phyloP scores from a whole-genome alignment of 2,113 vertebrate species.

The Onychostruthus taczanowskii region DNA sequence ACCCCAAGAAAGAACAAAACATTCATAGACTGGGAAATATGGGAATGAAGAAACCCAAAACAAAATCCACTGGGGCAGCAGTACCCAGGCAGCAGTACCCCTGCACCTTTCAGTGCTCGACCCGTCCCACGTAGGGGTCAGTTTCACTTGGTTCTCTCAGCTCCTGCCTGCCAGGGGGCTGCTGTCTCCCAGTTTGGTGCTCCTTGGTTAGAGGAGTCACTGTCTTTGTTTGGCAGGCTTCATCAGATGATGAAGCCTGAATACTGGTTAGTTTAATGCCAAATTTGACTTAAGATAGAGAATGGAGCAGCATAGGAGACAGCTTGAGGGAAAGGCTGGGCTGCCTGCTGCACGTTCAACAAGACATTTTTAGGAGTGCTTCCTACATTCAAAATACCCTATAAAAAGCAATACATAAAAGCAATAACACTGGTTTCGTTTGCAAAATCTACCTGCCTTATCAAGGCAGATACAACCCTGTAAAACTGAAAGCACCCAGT shows the following conservation, averaged over 20 bases:
- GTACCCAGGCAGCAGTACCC: background rate
- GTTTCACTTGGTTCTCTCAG: background rate
- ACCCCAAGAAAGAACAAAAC: background rate
- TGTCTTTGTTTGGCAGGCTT: background rate
- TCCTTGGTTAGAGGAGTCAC: background rate
- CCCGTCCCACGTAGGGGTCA: accelerated
- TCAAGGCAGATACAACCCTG: background rate
- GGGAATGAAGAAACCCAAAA: background rate
- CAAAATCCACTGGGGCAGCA: background rate
- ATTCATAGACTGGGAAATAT: background rate
- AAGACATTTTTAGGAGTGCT: background rate
- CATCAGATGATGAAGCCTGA: background rate
- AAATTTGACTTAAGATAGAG: background rate
- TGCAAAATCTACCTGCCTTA: background rate
- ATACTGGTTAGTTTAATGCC: background rate
- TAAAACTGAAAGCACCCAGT: background rate
- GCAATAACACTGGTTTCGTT: background rate
- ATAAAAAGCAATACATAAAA: background rate
- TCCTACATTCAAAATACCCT: background rate
- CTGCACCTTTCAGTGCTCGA: background rate
- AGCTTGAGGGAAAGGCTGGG: background rate
- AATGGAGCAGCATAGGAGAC: background rate
- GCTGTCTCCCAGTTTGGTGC: accelerated
- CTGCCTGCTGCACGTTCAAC: background rate
- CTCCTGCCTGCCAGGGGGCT: background rate